Conservation (phyloP, 1,140 invertebrate species). For the Pantala flavescens region DNA sequence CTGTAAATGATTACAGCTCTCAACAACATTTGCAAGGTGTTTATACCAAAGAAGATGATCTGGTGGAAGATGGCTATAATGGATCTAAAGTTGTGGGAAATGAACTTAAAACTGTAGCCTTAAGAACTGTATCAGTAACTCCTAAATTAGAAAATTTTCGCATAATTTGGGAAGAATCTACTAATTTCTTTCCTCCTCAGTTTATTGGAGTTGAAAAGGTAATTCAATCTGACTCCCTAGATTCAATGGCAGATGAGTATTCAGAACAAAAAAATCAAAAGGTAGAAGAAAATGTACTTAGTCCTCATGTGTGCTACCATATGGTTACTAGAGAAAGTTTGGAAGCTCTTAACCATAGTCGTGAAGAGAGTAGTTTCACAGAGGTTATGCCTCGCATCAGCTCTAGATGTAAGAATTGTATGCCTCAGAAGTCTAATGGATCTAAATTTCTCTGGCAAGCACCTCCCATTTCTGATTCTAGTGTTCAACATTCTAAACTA, state of each 20-base stretch:
- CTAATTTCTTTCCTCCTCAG: background rate
- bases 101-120: background rate
- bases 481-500: constrained; percentile 17
- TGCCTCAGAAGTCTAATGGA: constrained; percentile 22
- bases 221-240: background rate
- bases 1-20: background rate
- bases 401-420: constrained; percentile 14
- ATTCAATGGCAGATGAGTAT: background rate
- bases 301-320: background rate
- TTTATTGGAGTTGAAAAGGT: background rate
- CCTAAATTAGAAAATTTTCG: background rate
- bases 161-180: background rate
- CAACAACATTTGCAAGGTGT: no score
- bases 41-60: background rate
- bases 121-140: background rate
- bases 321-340: constrained; percentile 27
- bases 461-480: constrained; percentile 14
- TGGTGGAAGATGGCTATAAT: background rate
- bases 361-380: constrained; percentile 43
- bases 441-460: constrained; percentile 16
- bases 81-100: background rate
- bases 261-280: background rate
- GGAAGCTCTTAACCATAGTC: constrained; percentile 44
- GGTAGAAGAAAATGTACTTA: background rate
- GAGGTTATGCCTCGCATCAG: constrained; percentile 39